Base-by-base conservation (phyloP, 2,113 vertebrate species). In the Hylia prasina region DNA sequence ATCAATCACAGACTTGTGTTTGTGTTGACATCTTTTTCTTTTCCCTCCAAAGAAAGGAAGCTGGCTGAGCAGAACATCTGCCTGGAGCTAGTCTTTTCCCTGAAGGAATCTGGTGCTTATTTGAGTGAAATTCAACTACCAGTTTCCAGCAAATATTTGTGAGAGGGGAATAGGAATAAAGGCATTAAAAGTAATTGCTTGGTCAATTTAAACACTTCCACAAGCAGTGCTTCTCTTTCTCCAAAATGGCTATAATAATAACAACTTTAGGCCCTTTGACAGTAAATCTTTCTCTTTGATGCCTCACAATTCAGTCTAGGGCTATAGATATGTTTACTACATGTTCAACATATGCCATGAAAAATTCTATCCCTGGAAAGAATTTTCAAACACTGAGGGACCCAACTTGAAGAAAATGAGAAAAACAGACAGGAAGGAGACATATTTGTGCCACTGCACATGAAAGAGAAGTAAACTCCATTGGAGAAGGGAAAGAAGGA, bases 1-100 rank as follows among this genome's bases (percentile, higher is more conserved):
- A 96, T 97, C 94, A 76, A 89, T 97, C 93, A 94, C 58, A 87
- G 63, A n/a, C 54, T 82, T 95, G 53, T 91, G 84, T 95, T 94
- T 84, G 54, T 69, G 86, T 84, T 95, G 65, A 90, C 80, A 58
- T 73, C 21, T 86, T 92, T 89, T 89, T 85, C 48, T 91, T 89
- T 93, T 94, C 51, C 78, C 88, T 88, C 54, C 35, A 75, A 96
- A 89, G 88, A 68, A 94, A 97, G 95, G 64, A 79, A 84, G 85
- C 40, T 97, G 91, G 85, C 87, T 93, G 94, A 96, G 88, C 66
- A 84, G 80, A 83, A 19, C 54, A 65, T 89, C 78, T 92, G 75
- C 60, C 94, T 89, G 69, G 71, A 93, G 72, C 85, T 61, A 97
- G 1, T 39, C 44, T 48, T 87, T 65, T 89, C 89, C 77, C 78